A percentile compares a stretch with the other conserved stretches of the same genome.
These are phyloP conservation scores for Gambusia holbrooki DNA, from an alignment of 2,113 vertebrate species.

Conservation along the genomic window DNA sequence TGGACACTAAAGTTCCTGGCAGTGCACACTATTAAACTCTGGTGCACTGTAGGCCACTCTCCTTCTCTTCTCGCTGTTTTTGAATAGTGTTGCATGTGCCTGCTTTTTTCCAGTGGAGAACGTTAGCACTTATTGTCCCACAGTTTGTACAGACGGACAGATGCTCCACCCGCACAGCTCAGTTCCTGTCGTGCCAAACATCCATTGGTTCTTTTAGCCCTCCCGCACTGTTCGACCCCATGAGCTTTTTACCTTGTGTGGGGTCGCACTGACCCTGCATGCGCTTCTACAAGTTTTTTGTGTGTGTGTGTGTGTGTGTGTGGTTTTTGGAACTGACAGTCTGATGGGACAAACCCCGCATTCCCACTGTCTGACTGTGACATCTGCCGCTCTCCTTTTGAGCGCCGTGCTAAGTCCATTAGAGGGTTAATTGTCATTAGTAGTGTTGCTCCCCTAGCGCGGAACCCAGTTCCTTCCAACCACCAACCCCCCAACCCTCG, in stretches of 20 bases:
- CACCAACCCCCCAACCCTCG: neutral
- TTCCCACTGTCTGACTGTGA: no score
- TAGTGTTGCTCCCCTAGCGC: neutral
- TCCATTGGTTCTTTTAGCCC: neutral
- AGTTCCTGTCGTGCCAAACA: neutral
- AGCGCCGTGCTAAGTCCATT: no score
- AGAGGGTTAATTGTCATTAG: neutral
- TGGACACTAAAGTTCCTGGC: slow-evolving; percentile 91
- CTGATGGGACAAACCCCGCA: no score
- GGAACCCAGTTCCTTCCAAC: no score
- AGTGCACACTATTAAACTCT: slow-evolving; percentile 78
- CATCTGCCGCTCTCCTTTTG: no score
- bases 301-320: no score
- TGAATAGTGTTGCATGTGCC: slow-evolving; percentile 75
- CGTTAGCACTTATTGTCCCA: slow-evolving; percentile 54
- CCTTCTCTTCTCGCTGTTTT: slow-evolving; percentile 73
- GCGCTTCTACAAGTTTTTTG: no score
- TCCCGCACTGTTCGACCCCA: no score
- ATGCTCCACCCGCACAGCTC: slow-evolving; percentile 40
- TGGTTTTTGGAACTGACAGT: no score
- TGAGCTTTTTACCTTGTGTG: no score
- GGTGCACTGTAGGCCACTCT: slow-evolving; percentile 78
- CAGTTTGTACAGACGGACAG: slow-evolving; percentile 55
- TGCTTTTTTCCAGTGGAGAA: slow-evolving; percentile 55
- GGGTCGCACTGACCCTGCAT: no score